A percentile compares a stretch with the other conserved stretches of the same genome.
These are phyloP conservation scores for Zingel zingel DNA, from an alignment of 2,113 vertebrate species.

Conservation along the genomic window DNA sequence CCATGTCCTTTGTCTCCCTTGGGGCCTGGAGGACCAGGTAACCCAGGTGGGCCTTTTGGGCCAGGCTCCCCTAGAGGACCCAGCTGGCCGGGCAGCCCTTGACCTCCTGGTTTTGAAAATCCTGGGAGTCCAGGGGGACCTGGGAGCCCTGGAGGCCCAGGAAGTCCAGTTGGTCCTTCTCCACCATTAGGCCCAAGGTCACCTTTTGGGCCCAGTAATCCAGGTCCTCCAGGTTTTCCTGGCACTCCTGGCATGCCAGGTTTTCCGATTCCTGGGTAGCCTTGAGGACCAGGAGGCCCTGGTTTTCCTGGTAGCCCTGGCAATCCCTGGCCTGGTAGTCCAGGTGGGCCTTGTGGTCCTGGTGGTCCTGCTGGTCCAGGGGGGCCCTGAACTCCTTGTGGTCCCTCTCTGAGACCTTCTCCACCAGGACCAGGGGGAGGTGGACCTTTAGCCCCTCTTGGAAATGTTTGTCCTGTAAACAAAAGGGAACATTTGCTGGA, in stretches of 20 bases:
- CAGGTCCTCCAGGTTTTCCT: constrained; percentile 82
- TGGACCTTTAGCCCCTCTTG: constrained; percentile 89
- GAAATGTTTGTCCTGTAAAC: constrained; percentile 77
- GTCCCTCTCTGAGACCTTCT: constrained; percentile 89
- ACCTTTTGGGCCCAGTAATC: constrained; percentile 77
- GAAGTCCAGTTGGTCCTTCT: constrained; percentile 76
- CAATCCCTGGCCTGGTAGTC: constrained; percentile 86
- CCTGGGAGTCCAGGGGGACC: constrained; percentile 85
- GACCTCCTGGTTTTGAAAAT: constrained; percentile 89
- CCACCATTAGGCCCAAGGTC: constrained; percentile 78
- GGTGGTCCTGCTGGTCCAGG: constrained; percentile 89
- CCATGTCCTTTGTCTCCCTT: constrained; percentile 93
- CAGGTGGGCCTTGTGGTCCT: constrained; percentile 90
- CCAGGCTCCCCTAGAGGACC: constrained; percentile 91
- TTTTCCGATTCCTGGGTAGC: constrained; percentile 83
- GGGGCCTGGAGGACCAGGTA: constrained; percentile 86
- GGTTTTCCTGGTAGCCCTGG: constrained; percentile 79
- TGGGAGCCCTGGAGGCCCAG: constrained; percentile 79
- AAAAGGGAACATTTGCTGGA: neutral
- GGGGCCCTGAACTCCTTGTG: constrained; percentile 89
- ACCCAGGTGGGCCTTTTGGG: constrained; percentile 89
- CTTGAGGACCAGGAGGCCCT: constrained; percentile 79
- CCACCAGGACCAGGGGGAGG: constrained; percentile 57
- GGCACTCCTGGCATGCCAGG: constrained; percentile 83
- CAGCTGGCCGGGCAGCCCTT: constrained; percentile 90